Evolutionary conservation across 2,113 vertebrate species (phyloP), one percentile per base, ranked within the genome.

Genomic region (Bubo bubo): DNA sequence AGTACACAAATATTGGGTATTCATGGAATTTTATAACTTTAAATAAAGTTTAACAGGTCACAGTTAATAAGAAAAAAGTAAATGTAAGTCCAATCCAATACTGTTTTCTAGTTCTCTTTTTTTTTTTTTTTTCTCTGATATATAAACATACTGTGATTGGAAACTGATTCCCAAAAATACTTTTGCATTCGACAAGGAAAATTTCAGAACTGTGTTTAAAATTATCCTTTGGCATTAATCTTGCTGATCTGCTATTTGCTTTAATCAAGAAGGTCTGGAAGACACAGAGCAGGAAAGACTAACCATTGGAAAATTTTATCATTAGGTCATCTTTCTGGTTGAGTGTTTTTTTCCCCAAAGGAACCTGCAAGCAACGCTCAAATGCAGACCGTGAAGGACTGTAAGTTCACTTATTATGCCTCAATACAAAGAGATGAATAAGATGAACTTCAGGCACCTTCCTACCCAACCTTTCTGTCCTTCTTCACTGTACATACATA

Each of bases 381-480:
- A 72, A 86, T 9, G 39, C 43, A 84, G 30, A 88, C 43, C 30
- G 41, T 35, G 24, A 82, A 86, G 76, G 66, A 26, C 43, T 77
- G 9, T 10, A 66, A 88, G 35, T 70, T 86, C 41, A 56, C 32
- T 60, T 76, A 49, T 73, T 91, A 55, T 23, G 30, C 43, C 56
- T 89, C 64, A 81, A 4, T 75, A 89, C 28, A 75, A 84, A 86
- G 52, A 74, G 32, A 81, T 41, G 19, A 94, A 8, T 32, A 74
- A 86, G 22, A 77, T 86, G 63, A 94, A 94, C 86, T 81, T 89
- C 64, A 91, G 88, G 72, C 35, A 91, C 70, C 32, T 81, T 91
- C 68, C 59, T 85, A 75, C 47, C 9, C 68, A 91, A 47, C 23
- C 16, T 35, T 87, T 85, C 66, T 72, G 45, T 39, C 34, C 34